These are phyloP conservation scores for Oncorhynchus tshawytscha DNA, from an alignment of 2,113 vertebrate species.

Conservation along the genomic window DNA sequence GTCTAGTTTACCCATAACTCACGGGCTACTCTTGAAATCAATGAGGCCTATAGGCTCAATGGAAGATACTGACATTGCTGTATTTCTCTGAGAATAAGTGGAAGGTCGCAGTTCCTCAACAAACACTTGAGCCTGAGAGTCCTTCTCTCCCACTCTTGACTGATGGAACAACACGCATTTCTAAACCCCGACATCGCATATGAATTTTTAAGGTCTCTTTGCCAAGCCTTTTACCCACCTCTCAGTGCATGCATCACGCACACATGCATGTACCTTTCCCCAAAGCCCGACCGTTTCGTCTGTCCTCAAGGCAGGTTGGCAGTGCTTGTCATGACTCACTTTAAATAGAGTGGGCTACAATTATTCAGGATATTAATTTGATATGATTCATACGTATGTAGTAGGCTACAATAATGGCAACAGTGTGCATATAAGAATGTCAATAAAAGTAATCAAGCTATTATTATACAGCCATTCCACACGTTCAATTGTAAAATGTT, in stretches of 20 bases:
- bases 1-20: too few species aligned
- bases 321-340: constrained; percentile 59
- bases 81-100: too few species aligned
- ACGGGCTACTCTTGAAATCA: too few species aligned
- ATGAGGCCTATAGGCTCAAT: too few species aligned
- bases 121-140: constrained; percentile 48
- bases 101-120: constrained; percentile 17
- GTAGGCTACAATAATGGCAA: not conserved
- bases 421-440: not conserved
- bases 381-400: not conserved
- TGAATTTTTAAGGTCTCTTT: constrained; percentile 62
- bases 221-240: constrained; percentile 37
- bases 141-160: constrained; percentile 26
- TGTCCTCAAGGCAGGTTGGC: constrained; percentile 79
- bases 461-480: not conserved
- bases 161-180: constrained; percentile 56
- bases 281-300: constrained; percentile 41
- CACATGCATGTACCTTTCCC: not conserved
- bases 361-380: constrained; percentile 60
- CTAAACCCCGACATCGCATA: constrained; percentile 59
- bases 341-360: constrained; percentile 77
- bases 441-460: not conserved
- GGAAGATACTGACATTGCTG: too few species aligned
- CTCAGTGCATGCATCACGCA: constrained; percentile 17
- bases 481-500: not conserved